phyloP scores from a whole-genome alignment of 2,888 invertebrate species.

The Lasioglossum pauxillum region DNA sequence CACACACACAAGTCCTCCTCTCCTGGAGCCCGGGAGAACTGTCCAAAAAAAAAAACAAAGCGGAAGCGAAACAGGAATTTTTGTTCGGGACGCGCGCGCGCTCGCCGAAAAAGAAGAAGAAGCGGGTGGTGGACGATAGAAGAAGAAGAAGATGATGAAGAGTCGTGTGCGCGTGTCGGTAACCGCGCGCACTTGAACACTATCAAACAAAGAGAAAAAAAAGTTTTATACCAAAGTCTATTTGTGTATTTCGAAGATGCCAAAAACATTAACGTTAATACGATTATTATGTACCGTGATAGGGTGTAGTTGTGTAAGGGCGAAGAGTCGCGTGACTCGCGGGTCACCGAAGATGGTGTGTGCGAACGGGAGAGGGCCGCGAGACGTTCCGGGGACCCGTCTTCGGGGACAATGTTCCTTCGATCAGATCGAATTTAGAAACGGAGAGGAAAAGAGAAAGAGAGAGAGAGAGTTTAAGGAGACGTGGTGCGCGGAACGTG shows the following conservation, averaged over 20 bases:
- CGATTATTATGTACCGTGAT: slow-evolving; percentile 76
- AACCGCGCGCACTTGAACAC: slow-evolving; percentile 80
- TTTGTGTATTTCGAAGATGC: slow-evolving; percentile 88
- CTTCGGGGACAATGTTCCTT: slow-evolving; percentile 20
- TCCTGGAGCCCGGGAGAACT: slow-evolving; percentile 57
- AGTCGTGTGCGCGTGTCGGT: neutral
- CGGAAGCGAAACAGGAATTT: slow-evolving; percentile 58
- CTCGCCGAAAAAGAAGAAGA: slow-evolving; percentile 30
- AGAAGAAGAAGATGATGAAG: neutral
- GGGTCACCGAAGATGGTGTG: neutral
- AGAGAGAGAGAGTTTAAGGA: neutral
- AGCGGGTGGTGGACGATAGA: neutral
- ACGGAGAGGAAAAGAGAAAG: neutral
- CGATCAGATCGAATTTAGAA: neutral
- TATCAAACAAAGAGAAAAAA: slow-evolving; percentile 79
- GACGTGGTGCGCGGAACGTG: slow-evolving; percentile 6
- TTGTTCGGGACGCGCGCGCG: slow-evolving; percentile 58
- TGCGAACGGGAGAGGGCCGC: neutral
- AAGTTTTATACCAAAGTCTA: slow-evolving; percentile 87
- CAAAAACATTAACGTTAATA: slow-evolving; percentile 85
- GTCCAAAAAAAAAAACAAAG: slow-evolving; percentile 60
- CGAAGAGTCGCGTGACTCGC: slow-evolving; percentile 28
- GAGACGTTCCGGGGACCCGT: slow-evolving; percentile 3
- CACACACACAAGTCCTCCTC: slow-evolving; percentile 48
- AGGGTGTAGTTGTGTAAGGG: slow-evolving; percentile 74